Evolutionary conservation across 2,888 invertebrate genomes (phyloP), one percentile per base, ranked within the genome.

Genomic region (Eueremaeus valkanovi): DNA sequence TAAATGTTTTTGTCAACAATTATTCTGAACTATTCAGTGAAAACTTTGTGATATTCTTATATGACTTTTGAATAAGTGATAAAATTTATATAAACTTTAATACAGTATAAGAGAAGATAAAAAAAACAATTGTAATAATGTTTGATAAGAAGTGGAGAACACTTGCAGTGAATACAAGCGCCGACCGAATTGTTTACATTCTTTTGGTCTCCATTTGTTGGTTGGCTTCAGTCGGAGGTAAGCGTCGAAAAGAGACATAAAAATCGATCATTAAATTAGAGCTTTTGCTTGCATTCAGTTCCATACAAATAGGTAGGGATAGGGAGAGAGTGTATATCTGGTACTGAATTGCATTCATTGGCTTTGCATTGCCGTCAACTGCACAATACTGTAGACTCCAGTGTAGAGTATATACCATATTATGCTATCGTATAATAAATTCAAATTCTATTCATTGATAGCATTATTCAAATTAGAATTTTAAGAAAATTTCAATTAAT

Each of bases 241-340:
- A 63, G n/a, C n/a, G n/a, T n/a, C n/a, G n/a, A n/a, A n/a, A n/a
- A n/a, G 33, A 63, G 63, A 68, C 40, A 68, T 68, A 42, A 68
- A 68, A 68, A 68, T 68, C 42, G 68, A 42, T 68, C 68, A 68
- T 68, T 68, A 68, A 68, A 68, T 68, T 68, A 68, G 68, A 68
- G 33, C 31, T 33, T 16, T 63, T 63, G 16, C 68, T 42, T 40
- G 42, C 68, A 21, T 68, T 68, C 42, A 68, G 68, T 68, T 40
- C n/a, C n/a, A n/a, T n/a, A n/a, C n/a, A n/a, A n/a, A n/a, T n/a
- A n/a, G n/a, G n/a, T n/a, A n/a, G n/a, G n/a, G n/a, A n/a, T n/a
- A n/a, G n/a, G n/a, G n/a, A n/a, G n/a, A n/a, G n/a, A n/a, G n/a
- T n/a, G n/a, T n/a, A n/a, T n/a, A n/a, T n/a, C n/a, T n/a, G n/a